Evolutionary conservation across 2,888 invertebrate genomes (phyloP), one percentile per base, ranked within the genome.

Genomic region (Harpalus rubripes): DNA sequence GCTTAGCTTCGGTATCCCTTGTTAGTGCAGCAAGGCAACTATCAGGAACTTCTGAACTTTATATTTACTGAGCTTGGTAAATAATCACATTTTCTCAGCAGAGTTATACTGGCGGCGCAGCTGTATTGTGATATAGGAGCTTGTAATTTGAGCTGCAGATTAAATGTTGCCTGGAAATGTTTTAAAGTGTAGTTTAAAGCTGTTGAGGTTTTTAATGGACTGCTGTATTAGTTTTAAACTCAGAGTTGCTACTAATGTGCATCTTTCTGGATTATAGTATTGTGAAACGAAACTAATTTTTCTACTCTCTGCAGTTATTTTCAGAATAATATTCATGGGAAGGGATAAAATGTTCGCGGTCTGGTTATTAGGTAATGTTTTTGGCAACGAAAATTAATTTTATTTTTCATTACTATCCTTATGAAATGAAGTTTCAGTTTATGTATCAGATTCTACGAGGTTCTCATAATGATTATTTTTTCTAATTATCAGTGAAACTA

Each of bases 1-100:
- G 68, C 68, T 68, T 68, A 68, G 61, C 61, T 59, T 10, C 61
- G 44, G 44, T 52, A 52, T 52, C 44, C 44, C 44, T 52, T 59
- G 15, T 59, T 59, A 16, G 59, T 59, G 59, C 59, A 59, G 18
- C 59, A 32, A 32, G 59, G n/a, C 68, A 44, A 72, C 44, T 74
- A 74, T 41, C 72, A 74, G 72, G 7, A 74, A 74, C 72, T 72
- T 72, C 44, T 72, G 41, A 72, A 72, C 72, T 74, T 63, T 68
- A 74, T 74, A 74, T 74, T 74, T 74, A 74, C 72, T 44, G 41
- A 74, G 72, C 72, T 74, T 44, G 41, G 72, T 74, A 74, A 74
- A 74, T 74, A 74, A 74, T 74, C 72, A 74, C 72, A 74, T 74
- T 74, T 74, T 74, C 44, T 74, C 72, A 32, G 16, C 12, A 74